Evolutionary conservation across 2,113 vertebrate species (phyloP).

Genomic region (Amazona vittata): DNA sequence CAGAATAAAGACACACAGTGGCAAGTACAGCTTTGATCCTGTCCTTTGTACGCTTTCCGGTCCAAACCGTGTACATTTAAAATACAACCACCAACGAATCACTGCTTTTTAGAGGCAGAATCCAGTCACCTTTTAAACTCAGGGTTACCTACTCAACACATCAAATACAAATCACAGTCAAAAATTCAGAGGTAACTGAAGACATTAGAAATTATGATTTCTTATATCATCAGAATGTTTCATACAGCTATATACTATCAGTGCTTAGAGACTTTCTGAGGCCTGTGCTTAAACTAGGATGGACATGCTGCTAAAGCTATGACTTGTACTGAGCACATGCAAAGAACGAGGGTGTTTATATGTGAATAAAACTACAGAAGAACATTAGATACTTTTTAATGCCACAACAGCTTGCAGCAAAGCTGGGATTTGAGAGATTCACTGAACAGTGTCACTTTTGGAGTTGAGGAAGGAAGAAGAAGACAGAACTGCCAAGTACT

Average conservation of each 20-base stretch:
- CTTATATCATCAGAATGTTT: background rate
- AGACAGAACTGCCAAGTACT: background rate
- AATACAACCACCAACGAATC: rapidly evolving
- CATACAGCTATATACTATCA: background rate
- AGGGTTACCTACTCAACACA: background rate
- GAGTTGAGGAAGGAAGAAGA: background rate
- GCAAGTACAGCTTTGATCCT: constrained; percentile 13
- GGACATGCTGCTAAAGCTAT: background rate
- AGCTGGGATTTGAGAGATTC: background rate
- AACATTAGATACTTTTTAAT: background rate
- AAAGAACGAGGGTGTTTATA: background rate
- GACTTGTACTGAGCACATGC: background rate
- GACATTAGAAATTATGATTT: background rate
- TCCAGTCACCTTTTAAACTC: background rate
- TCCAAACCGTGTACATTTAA: rapidly evolving
- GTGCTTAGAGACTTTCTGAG: background rate
- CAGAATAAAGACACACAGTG: constrained; percentile 53
- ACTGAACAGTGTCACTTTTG: background rate
- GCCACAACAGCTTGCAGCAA: background rate
- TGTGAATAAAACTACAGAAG: background rate
- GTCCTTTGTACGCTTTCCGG: background rate
- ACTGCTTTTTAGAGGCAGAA: background rate
- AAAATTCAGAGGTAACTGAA: background rate
- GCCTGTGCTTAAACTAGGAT: background rate
- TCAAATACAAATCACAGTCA: background rate